Evolutionary conservation across 2,113 vertebrate species (phyloP), one percentile per base, ranked within the genome.

Genomic region (Chlorodrepanis virens): DNA sequence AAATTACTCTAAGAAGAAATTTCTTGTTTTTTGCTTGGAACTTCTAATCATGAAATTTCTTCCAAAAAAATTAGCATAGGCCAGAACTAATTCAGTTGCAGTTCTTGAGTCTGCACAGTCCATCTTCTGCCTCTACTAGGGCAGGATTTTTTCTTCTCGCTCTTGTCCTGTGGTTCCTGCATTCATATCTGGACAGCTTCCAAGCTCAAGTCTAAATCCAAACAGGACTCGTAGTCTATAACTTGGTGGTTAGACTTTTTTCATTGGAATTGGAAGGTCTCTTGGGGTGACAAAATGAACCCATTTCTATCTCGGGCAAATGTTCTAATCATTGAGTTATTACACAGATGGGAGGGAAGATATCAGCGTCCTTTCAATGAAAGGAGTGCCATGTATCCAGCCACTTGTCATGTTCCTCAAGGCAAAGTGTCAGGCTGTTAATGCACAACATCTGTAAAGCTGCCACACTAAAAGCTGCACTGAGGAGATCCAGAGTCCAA

Each of bases 301-400:
- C 2, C 6, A 33, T 12, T 33, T 83, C 44, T 47, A 19, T 70
- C 19, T 65, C 49, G 15, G 7, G 8, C 28, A 91, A 49, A 40
- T 6, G 2, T 68, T 91, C n/a, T 45, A 54, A 68, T 5, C 3
- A 13, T 25, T 40, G 23, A 71, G 35, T 39, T 80, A 40, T 68
- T 57, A 42, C 3, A 24, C 12, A 49, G 20, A 52, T 39, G 11
- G 16, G 25, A 75, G 40, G 31, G 67, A 57, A 65, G 21, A n/a
- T 1, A 69, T 5, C 11, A 47, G 11, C 19, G 7, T 57, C 25
- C 11, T 79, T 83, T 54, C 49, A 50, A 3, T 37, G 28, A 54
- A 83, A 67, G 25, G 11, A 50, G 22, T 31, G 5, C 7, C 23
- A 9, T 0, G 0, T 57, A 45, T 27, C 27, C 64, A 61, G 12